These are phyloP conservation scores for Phataginus tricuspis DNA, from an alignment of 2,797 vertebrate species.

Conservation along the genomic window DNA sequence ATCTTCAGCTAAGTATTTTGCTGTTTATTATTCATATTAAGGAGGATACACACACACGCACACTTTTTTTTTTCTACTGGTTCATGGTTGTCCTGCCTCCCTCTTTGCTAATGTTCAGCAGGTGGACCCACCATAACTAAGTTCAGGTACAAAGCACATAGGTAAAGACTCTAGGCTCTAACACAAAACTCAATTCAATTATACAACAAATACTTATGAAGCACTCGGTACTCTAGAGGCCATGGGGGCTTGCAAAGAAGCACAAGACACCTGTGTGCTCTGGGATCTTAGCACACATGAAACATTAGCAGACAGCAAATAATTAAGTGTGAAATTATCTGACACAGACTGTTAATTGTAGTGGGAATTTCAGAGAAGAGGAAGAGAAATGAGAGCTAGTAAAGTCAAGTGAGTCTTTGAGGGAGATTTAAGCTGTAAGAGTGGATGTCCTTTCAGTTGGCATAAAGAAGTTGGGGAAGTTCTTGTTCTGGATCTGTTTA, in stretches of 20 bases:
- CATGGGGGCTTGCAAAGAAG: background rate
- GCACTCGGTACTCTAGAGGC: background rate
- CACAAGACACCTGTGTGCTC: background rate
- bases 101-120: background rate
- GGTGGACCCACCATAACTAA: background rate
- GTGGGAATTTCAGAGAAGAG: constrained; percentile 11
- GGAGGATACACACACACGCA: no score
- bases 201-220: background rate
- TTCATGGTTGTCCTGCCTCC: background rate
- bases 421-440: background rate
- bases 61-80: background rate
- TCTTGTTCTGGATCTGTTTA: background rate
- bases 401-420: background rate
- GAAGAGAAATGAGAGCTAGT: constrained; percentile 22
- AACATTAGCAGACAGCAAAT: background rate
- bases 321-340: constrained; percentile 43
- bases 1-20: background rate
- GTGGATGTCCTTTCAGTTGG: background rate
- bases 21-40: background rate
- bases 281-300: constrained; percentile 20
- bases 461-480: background rate
- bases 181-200: background rate
- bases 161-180: background rate
- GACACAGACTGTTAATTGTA: background rate
- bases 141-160: background rate